Percentiles rank a stretch among this genome's conserved stretches.
Evolutionary conservation across 2,888 invertebrate species (phyloP).

Genomic region (Diloba caeruleocephala): DNA sequence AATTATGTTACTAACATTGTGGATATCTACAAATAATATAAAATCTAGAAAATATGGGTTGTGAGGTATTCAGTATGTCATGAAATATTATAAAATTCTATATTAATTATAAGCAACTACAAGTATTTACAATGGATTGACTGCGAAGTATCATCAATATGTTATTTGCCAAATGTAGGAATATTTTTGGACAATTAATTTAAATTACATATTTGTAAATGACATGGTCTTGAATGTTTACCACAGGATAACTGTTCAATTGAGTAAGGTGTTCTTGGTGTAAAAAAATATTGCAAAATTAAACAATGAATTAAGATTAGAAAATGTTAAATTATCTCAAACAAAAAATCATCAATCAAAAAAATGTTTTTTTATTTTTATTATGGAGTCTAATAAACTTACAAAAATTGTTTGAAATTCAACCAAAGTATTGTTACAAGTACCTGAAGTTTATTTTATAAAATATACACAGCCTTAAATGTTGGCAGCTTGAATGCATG

Average conservation of each 20-base stretch:
- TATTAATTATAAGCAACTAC: slow-evolving; percentile 37
- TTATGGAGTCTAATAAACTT: slow-evolving; percentile 40
- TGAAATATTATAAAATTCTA: slow-evolving; percentile 45
- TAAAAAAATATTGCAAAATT: slow-evolving; percentile 17
- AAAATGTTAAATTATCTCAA: slow-evolving; percentile 12
- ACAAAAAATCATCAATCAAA: slow-evolving; percentile 16
- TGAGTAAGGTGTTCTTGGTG: slow-evolving; percentile 5
- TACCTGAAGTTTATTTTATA: slow-evolving; percentile 64
- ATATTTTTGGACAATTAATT: slow-evolving; percentile 59
- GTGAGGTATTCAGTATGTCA: slow-evolving; percentile 48
- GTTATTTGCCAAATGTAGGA: slow-evolving; percentile 54
- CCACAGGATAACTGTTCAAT: slow-evolving; percentile 14
- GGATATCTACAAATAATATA: slow-evolving; percentile 20
- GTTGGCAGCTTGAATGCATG: slow-evolving; percentile 46
- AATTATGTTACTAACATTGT: slow-evolving; percentile 36
- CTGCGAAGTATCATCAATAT: slow-evolving; percentile 27
- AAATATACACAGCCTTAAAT: slow-evolving; percentile 34
- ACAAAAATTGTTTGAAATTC: slow-evolving; percentile 50
- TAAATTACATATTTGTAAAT: slow-evolving; percentile 36
- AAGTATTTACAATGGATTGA: slow-evolving; percentile 51
- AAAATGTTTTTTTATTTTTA: slow-evolving; percentile 40
- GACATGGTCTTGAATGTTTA: slow-evolving; percentile 27
- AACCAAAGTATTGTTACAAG: slow-evolving; percentile 71
- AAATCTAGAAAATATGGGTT: slow-evolving; percentile 47
- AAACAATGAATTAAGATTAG: slow-evolving; percentile 11